Conservation (phyloP, 2,888 invertebrate species). For the Drosophila bunnanda region DNA sequence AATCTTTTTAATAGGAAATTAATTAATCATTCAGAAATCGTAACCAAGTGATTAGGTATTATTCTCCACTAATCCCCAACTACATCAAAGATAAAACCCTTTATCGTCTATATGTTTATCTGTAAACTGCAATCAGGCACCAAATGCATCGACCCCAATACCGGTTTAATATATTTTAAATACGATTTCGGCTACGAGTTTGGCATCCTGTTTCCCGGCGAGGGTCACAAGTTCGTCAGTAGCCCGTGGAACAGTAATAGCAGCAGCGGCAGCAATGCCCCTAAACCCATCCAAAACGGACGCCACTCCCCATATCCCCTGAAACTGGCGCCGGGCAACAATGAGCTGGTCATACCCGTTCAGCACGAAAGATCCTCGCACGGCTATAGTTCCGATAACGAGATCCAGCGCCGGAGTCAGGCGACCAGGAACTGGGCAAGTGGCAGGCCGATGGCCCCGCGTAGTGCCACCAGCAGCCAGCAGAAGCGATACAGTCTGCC, state of each 20-base stretch:
- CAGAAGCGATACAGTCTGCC: slow-evolving; percentile 85
- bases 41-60: not conserved
- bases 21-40: not conserved
- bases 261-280: slow-evolving; percentile 15
- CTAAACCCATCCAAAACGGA: slow-evolving; percentile 41
- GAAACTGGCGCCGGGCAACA: slow-evolving; percentile 85
- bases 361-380: slow-evolving; percentile 86
- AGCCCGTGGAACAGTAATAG: slow-evolving; percentile 79
- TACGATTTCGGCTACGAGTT: slow-evolving; percentile 93
- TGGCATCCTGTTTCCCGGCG: slow-evolving; percentile 89
- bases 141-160: slow-evolving; percentile 91
- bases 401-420: slow-evolving; percentile 59
- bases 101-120: slow-evolving; percentile 17
- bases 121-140: slow-evolving; percentile 86
- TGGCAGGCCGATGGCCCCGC: slow-evolving; percentile 38
- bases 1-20: not conserved
- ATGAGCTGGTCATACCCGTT: slow-evolving; percentile 88
- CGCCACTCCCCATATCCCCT: slow-evolving; percentile 83
- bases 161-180: slow-evolving; percentile 92
- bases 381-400: slow-evolving; percentile 80
- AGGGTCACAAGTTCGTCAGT: slow-evolving; percentile 86
- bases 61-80: not conserved
- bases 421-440: slow-evolving; percentile 25
- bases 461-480: slow-evolving; percentile 45
- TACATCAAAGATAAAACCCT: not conserved